Evolutionary conservation across 2,113 vertebrate genomes (phyloP), one percentile per base, ranked within the genome.

Genomic region (Nannospalax galili): DNA sequence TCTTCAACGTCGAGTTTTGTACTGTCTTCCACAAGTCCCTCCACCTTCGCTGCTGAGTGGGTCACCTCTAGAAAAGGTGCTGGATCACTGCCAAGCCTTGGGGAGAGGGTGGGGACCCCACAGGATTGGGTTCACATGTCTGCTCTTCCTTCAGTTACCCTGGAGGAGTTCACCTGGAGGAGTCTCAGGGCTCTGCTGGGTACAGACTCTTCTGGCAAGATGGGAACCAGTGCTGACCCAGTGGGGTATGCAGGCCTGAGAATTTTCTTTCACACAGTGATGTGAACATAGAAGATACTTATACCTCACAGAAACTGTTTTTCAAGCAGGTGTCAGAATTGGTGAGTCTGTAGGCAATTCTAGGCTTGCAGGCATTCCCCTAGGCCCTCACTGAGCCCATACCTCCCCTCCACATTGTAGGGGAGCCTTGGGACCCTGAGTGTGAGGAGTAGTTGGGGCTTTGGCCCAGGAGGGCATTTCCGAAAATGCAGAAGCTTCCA

Each of bases 1-100:
- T 99, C 92, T 99, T 99, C 98, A 99, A 99, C 81, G 96, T 99
- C 0, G 99, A 99, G 98, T 99, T 99, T 97, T 99, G 99, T 84
- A 98, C 98, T 67, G 99, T 98, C 98, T 99, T 99, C 97, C 99
- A 98, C 92, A 99, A 98, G 96, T 98, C 99, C 70, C 93, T 99
- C 95, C 98, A 96, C 64, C 78, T 97, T 88, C 98, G 99, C 98
- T 98, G 98, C 97, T 98, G 80, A 87, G 52, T 35, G 0, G 40
- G 0, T 90, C 40, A 17, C 42, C 16, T 28, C 0, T 5, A 56
- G 19, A n/a, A n/a, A n/a, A n/a, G n/a, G n/a, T n/a, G n/a, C 77
- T 11, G n/a, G 24, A 30, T 64, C 12, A 14, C 62, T 52, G 62
- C 20, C 19, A 17, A 78, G 20, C 58, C 2, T 26, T 19, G 8